A percentile compares a stretch with the other conserved stretches of the same genome.
Evolutionary conservation across 2,888 invertebrate genomes (phyloP).

Genomic region (Drosophila birchii): DNA sequence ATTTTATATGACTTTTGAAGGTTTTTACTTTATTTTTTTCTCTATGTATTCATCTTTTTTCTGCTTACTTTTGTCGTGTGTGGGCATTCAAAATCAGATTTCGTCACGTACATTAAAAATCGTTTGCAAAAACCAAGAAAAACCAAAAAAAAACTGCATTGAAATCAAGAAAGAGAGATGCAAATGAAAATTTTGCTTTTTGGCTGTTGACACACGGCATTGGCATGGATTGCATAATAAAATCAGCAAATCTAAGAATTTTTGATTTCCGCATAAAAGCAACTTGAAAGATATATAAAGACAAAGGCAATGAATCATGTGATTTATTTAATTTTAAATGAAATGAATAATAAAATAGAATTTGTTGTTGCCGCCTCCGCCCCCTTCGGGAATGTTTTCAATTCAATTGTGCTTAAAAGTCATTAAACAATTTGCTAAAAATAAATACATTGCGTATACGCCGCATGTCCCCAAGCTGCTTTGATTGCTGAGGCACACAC

Average conservation of each 20-base stretch:
- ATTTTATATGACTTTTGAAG: not conserved
- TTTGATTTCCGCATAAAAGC: slow-evolving; percentile 41
- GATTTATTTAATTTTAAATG: slow-evolving; percentile 40
- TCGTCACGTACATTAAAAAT: slow-evolving; percentile 78
- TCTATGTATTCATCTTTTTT: slow-evolving; percentile 9
- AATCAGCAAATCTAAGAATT: slow-evolving; percentile 35
- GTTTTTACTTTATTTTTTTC: not conserved
- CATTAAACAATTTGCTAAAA: slow-evolving; percentile 77
- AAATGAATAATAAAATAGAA: slow-evolving; percentile 13
- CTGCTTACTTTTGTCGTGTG: slow-evolving; percentile 45
- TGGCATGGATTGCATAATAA: slow-evolving; percentile 45
- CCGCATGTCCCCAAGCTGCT: slow-evolving; percentile 55
- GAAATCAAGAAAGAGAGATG: slow-evolving; percentile 32
- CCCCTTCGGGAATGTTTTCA: slow-evolving; percentile 4
- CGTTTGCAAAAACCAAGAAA: slow-evolving; percentile 52
- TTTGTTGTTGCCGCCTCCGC: not conserved
- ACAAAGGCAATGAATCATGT: slow-evolving; percentile 41
- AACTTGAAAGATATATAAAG: not conserved
- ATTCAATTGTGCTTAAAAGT: slow-evolving; percentile 66
- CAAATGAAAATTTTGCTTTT: slow-evolving; percentile 25
- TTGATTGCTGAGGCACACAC: slow-evolving; percentile 61
- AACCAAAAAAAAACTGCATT: slow-evolving; percentile 11
- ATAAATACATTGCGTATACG: slow-evolving; percentile 75
- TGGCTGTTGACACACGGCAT: slow-evolving; percentile 33
- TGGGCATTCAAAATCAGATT: slow-evolving; percentile 73